Conservation (phyloP, 2,797 vertebrate genomes). For the Pyrocephalus nanus region DNA sequence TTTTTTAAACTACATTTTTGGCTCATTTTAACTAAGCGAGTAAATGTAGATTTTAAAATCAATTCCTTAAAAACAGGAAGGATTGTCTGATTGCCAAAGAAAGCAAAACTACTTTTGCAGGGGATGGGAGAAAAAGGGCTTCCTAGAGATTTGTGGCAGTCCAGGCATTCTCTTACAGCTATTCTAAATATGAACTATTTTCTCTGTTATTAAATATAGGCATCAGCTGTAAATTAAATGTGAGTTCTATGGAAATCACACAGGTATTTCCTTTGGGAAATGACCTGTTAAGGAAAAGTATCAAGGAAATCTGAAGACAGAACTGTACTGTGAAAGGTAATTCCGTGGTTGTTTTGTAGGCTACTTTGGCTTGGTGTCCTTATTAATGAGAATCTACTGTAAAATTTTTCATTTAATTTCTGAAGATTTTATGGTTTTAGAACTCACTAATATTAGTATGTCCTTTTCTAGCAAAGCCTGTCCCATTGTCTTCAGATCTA, state of each 20-base stretch:
- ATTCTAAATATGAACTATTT: background rate
- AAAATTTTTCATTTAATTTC: background rate
- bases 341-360: background rate
- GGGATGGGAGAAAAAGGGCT: background rate
- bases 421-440: background rate
- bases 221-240: background rate
- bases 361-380: background rate
- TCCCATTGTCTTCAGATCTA: background rate
- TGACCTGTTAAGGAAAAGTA: background rate
- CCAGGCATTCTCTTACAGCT: background rate
- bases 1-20: background rate
- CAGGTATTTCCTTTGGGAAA: background rate
- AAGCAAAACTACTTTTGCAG: background rate
- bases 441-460: background rate
- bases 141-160: background rate
- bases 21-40: background rate
- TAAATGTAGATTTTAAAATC: background rate
- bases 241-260: background rate
- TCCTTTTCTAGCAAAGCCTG: background rate
- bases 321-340: background rate
- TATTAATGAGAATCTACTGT: background rate
- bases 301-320: background rate
- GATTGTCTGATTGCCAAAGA: background rate
- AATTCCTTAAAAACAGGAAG: background rate
- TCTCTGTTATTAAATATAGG: background rate